Percentiles rank a stretch among this genome's conserved stretches.
phyloP scores from a whole-genome alignment of 2,797 vertebrate genomes.

The Okamejei kenojei region DNA sequence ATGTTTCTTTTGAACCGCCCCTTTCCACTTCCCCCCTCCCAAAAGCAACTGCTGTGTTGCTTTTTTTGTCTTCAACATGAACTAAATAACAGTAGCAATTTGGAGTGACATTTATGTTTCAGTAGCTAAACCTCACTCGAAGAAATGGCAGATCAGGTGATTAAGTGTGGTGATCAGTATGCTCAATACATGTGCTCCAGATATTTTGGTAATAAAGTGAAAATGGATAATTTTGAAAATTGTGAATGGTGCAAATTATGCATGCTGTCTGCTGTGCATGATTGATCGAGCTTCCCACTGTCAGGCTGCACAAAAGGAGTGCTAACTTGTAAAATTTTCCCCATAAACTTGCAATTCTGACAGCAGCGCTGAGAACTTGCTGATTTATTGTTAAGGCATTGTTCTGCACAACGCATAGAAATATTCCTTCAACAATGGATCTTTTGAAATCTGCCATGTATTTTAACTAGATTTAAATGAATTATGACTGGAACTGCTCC shows the following conservation, averaged over 20 bases:
- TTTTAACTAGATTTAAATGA: neutral
- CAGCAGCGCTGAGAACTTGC: neutral
- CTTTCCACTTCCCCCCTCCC: neutral
- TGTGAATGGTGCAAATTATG: neutral
- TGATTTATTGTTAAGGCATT: neutral
- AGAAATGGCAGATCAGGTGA: neutral
- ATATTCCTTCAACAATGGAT: neutral
- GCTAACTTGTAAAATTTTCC: neutral
- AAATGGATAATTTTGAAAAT: neutral
- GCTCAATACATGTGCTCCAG: neutral
- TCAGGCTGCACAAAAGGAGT: neutral
- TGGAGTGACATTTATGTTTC: neutral
- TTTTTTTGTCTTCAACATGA: neutral
- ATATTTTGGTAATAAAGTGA: neutral
- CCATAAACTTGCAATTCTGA: neutral
- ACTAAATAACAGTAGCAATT: neutral
- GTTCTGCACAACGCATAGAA: neutral
- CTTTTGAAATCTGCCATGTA: neutral
- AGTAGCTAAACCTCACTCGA: neutral
- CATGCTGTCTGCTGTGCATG: neutral
- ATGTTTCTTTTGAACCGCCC: neutral
- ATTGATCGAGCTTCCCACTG: neutral
- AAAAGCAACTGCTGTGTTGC: neutral
- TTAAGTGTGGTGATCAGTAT: neutral
- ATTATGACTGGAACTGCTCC: neutral